These are phyloP conservation scores for Gallinago solitaria DNA, from an alignment of 2,797 vertebrate genomes.

Conservation along the genomic window DNA sequence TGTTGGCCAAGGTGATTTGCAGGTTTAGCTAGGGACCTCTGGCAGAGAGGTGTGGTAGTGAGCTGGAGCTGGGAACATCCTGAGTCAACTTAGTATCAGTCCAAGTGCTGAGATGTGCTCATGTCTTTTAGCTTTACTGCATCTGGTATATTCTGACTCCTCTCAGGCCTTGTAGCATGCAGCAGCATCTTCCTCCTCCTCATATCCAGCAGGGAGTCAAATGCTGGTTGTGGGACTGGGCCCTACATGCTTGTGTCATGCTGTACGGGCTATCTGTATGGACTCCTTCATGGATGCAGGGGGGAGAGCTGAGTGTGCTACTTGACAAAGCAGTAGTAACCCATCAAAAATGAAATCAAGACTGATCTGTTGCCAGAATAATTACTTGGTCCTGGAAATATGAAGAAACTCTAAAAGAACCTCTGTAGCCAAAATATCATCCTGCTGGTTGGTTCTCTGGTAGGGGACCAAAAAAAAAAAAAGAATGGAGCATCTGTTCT, in stretches of 20 bases:
- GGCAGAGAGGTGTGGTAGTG: not conserved
- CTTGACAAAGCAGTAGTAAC: not conserved
- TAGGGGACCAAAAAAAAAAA: not conserved
- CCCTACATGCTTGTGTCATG: not conserved
- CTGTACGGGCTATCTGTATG: not conserved
- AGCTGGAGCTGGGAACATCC: rapidly evolving
- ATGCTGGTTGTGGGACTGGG: too few relatives aligned
- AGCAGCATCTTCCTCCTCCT: not conserved
- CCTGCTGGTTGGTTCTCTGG: constrained; percentile 3
- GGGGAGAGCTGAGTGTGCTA: not conserved
- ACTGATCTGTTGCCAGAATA: not conserved
- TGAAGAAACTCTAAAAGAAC: not conserved
- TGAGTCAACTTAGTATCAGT: not conserved
- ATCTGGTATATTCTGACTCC: not conserved
- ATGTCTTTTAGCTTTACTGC: not conserved
- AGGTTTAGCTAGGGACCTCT: not conserved
- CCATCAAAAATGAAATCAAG: not conserved
- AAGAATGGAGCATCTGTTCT: not conserved
- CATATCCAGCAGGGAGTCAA: not conserved
- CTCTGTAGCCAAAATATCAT: not conserved
- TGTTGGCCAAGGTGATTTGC: not conserved
- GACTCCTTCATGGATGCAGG: not conserved
- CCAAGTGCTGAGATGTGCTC: not conserved
- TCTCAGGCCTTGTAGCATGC: not conserved
- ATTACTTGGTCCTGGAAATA: not conserved